These are phyloP conservation scores for Quadriops clusia DNA, from an alignment of 2,888 invertebrate genomes.

Conservation along the genomic window DNA sequence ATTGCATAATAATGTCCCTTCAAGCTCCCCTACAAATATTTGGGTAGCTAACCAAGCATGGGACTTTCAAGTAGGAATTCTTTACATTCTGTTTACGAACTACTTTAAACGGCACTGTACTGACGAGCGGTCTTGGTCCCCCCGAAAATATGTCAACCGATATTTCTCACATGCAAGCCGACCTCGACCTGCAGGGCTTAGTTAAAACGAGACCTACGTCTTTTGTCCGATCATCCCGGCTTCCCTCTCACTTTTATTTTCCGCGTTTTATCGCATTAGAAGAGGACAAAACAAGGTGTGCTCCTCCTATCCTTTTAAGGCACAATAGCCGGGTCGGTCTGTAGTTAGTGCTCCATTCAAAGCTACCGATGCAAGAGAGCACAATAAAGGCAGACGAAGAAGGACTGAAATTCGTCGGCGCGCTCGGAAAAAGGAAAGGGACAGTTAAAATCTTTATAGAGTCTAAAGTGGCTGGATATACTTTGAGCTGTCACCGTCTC, in stretches of 20 bases:
- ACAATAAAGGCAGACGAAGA: conserved; percentile 20
- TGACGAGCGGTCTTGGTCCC: no score
- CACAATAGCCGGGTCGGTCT: conserved; percentile 25
- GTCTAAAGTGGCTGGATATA: conserved; percentile 22
- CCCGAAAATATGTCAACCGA: no score
- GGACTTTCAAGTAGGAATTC: no score
- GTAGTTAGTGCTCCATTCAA: conserved; percentile 26
- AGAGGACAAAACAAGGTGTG: conserved; percentile 15
- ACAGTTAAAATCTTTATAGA: conserved; percentile 21
- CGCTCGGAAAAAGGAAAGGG: conserved; percentile 19
- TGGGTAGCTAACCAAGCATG: no score
- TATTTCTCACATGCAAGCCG: no score
- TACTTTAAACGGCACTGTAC: no score
- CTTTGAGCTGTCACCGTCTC: conserved; percentile 27
- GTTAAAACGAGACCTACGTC: conserved; percentile 21
- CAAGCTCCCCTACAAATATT: no score
- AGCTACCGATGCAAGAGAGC: conserved; percentile 21
- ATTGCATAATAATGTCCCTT: no score
- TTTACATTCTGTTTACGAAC: no score
- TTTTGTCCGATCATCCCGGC: conserved; percentile 16
- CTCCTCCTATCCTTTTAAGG: conserved; percentile 27
- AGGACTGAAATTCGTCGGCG: conserved; percentile 9
- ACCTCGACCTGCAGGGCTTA: conserved; percentile 20
- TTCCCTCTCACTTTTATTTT: conserved; percentile 12
- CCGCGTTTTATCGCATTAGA: conserved; percentile 8